Conservation (phyloP, 2,888 invertebrate genomes). For the Tyria jacobaeae region DNA sequence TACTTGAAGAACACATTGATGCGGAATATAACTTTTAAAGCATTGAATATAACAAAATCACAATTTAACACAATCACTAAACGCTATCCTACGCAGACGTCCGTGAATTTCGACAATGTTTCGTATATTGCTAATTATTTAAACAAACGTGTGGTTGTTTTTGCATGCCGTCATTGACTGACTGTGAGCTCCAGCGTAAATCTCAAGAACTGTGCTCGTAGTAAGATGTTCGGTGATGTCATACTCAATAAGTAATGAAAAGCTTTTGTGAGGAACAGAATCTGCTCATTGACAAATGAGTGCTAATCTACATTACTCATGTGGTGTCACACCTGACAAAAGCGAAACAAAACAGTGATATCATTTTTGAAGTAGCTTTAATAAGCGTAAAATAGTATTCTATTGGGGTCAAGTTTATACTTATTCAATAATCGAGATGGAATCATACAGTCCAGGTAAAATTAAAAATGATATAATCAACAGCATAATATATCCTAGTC, state of each 20-base stretch:
- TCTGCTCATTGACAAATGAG: conserved; percentile 62
- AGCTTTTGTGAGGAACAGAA: conserved; percentile 66
- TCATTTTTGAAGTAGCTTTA: conserved; percentile 32
- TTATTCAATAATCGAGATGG: conserved; percentile 18
- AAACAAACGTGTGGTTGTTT: conserved; percentile 72
- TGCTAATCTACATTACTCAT: conserved; percentile 61
- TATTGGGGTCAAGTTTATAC: background rate
- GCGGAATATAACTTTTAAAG: conserved; percentile 16
- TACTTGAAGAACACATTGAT: conserved; percentile 49
- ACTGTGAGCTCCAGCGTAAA: conserved; percentile 60
- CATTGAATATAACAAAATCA: conserved; percentile 37
- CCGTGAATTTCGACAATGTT: conserved; percentile 43
- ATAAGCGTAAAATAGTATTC: conserved; percentile 19
- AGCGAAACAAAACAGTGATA: conserved; percentile 42
- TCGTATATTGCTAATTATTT: conserved; percentile 66
- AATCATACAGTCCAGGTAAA: background rate
- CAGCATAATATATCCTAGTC: too few relatives aligned
- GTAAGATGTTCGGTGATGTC: conserved; percentile 75
- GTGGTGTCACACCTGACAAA: conserved; percentile 41
- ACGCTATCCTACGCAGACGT: conserved; percentile 25
- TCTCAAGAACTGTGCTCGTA: conserved; percentile 57
- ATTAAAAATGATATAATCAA: too few relatives aligned
- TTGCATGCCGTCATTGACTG: conserved; percentile 72
- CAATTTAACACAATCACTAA: conserved; percentile 27
- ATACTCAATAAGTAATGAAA: conserved; percentile 69